Base-by-base conservation (phyloP, 2,113 vertebrate species). In the Tachysurus vachellii region DNA sequence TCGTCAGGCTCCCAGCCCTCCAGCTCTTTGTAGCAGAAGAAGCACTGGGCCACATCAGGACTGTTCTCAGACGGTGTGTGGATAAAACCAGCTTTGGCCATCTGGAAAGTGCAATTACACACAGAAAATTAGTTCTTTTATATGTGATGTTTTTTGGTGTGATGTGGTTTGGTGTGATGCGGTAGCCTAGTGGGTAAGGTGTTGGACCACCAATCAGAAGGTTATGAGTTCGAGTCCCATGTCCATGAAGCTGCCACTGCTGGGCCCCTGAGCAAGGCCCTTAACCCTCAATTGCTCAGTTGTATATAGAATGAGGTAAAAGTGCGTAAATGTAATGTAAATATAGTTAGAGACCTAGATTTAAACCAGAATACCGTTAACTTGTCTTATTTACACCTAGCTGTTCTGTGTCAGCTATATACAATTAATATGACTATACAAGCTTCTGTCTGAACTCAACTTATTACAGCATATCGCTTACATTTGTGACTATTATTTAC, bases 1-100 rank as follows among this genome's bases (percentile, higher is more conserved):
- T 99, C 98, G 1, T 98, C 96, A 0, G 98, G 97, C 89, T 98
- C 97, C 97, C 98, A 99, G 71, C 98, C 97, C 88, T 99, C 98
- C 92, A 99, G 93, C 92, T 99, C 97, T 92, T 99, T 99, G 84
- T 96, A 94, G 93, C 98, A 99, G 93, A 97, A 98, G 93, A 99
- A 98, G 82, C 98, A 99, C 92, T 96, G 97, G 1, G 95, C 98
- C 61, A 96, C 91, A 85, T 99, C 98, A 0, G 98, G 98, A 87
- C 96, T 93, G 93, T 98, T 98, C n/a, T 97, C 97, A 26, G 94
- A 95, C 6, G 98, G 97, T 0, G 94, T 95, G 91, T 99, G 97
- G 87, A 97, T 93, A 91, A 99, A 99, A 3, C 98, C 97, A 19
- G 97, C 97, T 90, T 93, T 96, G 26, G 98, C 98, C 97, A 99